A percentile compares a stretch with the other conserved stretches of the same genome.
Evolutionary conservation across 2,797 vertebrate genomes (phyloP).

Genomic region (Thalassophryne amazonica): DNA sequence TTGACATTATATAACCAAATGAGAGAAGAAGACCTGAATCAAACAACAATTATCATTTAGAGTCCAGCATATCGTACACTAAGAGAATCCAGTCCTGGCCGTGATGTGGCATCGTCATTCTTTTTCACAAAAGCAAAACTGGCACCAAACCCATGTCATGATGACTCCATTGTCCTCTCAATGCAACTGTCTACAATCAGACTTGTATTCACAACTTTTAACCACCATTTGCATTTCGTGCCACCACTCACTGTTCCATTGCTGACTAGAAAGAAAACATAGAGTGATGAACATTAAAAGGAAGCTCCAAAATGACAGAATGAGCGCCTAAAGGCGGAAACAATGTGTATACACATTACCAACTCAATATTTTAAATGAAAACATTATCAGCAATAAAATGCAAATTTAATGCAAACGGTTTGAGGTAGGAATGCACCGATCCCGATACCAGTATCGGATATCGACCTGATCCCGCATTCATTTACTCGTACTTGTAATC

Average conservation of each 20-base stretch:
- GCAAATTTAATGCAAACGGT: constrained; percentile 12
- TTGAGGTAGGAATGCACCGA: constrained; percentile 2
- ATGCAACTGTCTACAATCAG: constrained; percentile 45
- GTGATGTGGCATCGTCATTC: constrained; percentile 14
- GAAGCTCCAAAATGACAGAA: no score
- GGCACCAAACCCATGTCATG: constrained; percentile 37
- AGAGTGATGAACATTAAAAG: no score
- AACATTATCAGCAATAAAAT: constrained; percentile 20
- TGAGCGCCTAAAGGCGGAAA: no score
- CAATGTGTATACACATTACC: neutral
- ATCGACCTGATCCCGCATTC: no score
- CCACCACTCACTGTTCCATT: no score
- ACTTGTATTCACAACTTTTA: constrained; percentile 33
- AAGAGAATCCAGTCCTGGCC: constrained; percentile 1
- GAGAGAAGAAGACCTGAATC: constrained; percentile 44
- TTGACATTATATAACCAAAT: constrained; percentile 32
- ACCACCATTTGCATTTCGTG: constrained; percentile 16
- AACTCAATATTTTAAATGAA: constrained; percentile 4
- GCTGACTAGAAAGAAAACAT: no score
- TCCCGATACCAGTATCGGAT: no score
- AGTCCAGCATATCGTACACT: constrained; percentile 5
- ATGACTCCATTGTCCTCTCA: constrained; percentile 23
- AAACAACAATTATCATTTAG: constrained; percentile 59
- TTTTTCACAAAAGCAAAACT: constrained; percentile 24
- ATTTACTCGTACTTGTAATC: no score